Evolutionary conservation across 1,140 invertebrate genomes (phyloP).

Genomic region (Micrasema minimum): DNA sequence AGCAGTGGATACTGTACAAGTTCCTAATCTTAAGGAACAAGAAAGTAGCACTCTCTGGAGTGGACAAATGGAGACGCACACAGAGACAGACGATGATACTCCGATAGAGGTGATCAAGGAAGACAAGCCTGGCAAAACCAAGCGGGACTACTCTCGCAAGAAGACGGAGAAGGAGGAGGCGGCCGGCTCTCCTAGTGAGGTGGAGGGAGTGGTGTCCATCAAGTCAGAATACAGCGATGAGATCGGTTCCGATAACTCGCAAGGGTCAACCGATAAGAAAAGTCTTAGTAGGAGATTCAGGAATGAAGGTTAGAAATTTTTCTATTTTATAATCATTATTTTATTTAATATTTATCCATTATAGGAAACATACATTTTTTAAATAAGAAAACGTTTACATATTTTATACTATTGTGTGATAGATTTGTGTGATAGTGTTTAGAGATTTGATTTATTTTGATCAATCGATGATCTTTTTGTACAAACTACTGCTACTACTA

Average conservation of each 20-base stretch:
- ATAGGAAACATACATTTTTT: no score
- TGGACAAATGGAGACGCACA: conserved; percentile 57
- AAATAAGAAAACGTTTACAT: no score
- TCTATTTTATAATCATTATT: no score
- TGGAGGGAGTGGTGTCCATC: conserved; percentile 56
- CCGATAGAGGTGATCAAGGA: conserved; percentile 68
- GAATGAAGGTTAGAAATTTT: conserved; percentile 42
- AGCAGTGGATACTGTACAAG: neutral
- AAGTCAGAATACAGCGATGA: conserved; percentile 59
- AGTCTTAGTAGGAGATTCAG: conserved; percentile 52
- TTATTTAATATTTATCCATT: no score
- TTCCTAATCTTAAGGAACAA: conserved; percentile 2
- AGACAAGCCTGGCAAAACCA: conserved; percentile 62
- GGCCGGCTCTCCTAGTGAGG: conserved; percentile 58
- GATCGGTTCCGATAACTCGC: conserved; percentile 55
- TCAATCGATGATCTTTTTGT: no score
- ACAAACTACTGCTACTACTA: no score
- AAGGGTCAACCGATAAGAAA: conserved; percentile 55
- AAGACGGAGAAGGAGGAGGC: conserved; percentile 63
- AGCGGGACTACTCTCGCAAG: conserved; percentile 58
- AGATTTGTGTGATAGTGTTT: no score
- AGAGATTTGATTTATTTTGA: no score
- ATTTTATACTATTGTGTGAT: no score
- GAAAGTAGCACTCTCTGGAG: conserved; percentile 1
- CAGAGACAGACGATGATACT: conserved; percentile 70